Conservation (phyloP, 2,113 vertebrate genomes). For the Ictidomys tridecemlineatus region DNA sequence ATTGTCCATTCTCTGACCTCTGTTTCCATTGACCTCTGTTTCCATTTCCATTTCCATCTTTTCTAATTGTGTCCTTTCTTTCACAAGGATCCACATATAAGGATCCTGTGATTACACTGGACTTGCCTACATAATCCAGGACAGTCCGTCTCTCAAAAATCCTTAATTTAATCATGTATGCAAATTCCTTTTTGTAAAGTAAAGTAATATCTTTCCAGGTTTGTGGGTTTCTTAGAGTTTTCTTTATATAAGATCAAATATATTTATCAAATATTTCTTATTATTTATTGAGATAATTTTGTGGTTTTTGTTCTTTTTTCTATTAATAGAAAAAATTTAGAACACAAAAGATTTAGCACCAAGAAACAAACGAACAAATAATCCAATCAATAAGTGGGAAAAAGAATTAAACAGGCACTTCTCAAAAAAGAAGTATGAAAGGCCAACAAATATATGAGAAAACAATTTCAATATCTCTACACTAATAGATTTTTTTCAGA, state of each 20-base stretch:
- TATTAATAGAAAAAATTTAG: background rate
- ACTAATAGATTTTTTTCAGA: conserved; percentile 12
- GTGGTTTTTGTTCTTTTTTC: background rate
- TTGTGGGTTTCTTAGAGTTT: background rate
- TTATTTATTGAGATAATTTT: background rate
- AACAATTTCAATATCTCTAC: background rate
- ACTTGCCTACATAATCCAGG: background rate
- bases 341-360: no score
- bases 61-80: background rate
- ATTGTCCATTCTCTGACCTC: background rate
- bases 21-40: background rate
- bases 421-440: no score
- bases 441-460: no score
- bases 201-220: background rate
- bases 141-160: background rate
- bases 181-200: background rate
- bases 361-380: no score
- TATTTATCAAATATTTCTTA: background rate
- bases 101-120: background rate
- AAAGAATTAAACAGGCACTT: no score
- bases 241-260: background rate
- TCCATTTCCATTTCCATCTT: no score
- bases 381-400: no score
- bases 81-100: background rate
- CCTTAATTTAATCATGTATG: background rate